These are phyloP conservation scores for Pterostichus madidus DNA, from an alignment of 2,888 invertebrate genomes.

Conservation along the genomic window DNA sequence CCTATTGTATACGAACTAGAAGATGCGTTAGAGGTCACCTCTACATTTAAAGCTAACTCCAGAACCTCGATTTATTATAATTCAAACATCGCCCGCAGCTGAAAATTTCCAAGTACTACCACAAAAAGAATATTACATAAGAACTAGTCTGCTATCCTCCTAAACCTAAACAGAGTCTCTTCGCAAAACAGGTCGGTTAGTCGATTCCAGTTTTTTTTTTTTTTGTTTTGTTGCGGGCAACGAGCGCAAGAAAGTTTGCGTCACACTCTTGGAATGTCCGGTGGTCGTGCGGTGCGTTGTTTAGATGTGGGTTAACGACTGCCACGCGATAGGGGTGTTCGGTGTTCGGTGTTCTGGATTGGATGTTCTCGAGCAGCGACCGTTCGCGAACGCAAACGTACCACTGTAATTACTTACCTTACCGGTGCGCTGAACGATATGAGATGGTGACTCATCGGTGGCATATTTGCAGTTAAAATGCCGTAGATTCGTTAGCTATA, in stretches of 20 bases:
- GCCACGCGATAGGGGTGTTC: slow-evolving; percentile 37
- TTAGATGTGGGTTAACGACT: slow-evolving; percentile 55
- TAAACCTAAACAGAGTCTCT: too few relatives aligned
- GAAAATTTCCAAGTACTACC: too few relatives aligned
- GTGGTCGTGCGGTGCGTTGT: slow-evolving; percentile 24
- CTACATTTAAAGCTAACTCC: too few relatives aligned
- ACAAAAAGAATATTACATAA: too few relatives aligned
- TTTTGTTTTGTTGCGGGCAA: background rate
- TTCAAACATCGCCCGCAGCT: too few relatives aligned
- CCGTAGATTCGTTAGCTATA: too few relatives aligned
- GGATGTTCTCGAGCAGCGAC: background rate
- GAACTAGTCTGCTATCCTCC: too few relatives aligned
- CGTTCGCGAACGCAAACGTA: slow-evolving; percentile 16
- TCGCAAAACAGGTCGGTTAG: too few relatives aligned
- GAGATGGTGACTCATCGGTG: background rate
- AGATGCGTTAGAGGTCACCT: too few relatives aligned
- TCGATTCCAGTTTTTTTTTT: background rate
- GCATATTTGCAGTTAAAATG: background rate
- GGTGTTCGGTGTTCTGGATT: background rate
- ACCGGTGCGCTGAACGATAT: slow-evolving; percentile 6
- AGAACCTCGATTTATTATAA: too few relatives aligned
- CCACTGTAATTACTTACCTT: background rate
- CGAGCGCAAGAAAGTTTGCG: background rate
- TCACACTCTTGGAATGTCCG: slow-evolving; percentile 60
- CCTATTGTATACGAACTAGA: too few relatives aligned